Evolutionary conservation across 2,888 invertebrate genomes (phyloP).

Genomic region (Fissipunctia ypsillon): DNA sequence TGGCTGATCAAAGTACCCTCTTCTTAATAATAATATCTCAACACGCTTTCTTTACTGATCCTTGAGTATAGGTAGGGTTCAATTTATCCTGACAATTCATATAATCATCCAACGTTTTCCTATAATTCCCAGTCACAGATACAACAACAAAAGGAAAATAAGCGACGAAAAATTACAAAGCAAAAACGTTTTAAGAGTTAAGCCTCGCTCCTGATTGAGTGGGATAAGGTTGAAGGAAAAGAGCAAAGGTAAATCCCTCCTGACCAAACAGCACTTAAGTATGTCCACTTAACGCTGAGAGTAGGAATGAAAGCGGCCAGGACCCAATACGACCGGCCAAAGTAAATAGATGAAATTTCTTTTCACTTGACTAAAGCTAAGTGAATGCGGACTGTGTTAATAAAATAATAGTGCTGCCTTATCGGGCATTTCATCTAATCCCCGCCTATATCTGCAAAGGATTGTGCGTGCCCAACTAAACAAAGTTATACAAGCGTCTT

Average conservation of each 20-base stretch:
- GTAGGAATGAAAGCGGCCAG: slow-evolving; percentile 80
- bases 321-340: slow-evolving; percentile 75
- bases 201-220: slow-evolving; percentile 84
- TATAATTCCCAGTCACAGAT: slow-evolving; percentile 46
- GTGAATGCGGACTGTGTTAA: slow-evolving; percentile 71
- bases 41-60: slow-evolving; percentile 12
- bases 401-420: slow-evolving; percentile 69
- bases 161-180: slow-evolving; percentile 76
- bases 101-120: slow-evolving; percentile 31
- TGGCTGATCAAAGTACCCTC: slow-evolving; percentile 22
- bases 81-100: slow-evolving; percentile 21
- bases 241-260: slow-evolving; percentile 89
- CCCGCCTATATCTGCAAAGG: slow-evolving; percentile 43
- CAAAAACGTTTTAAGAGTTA: slow-evolving; percentile 78
- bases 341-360: slow-evolving; percentile 85
- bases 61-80: not conserved
- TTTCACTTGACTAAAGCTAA: slow-evolving; percentile 74
- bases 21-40: slow-evolving; percentile 1
- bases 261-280: slow-evolving; percentile 89
- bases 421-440: slow-evolving; percentile 57
- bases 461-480: slow-evolving; percentile 47
- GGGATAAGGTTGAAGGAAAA: slow-evolving; percentile 82
- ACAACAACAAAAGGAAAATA: slow-evolving; percentile 61
- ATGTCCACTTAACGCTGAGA: slow-evolving; percentile 86
- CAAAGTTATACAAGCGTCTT: slow-evolving; percentile 56